Percentiles rank a stretch among this genome's conserved stretches.
Conservation (phyloP, 2,888 invertebrate genomes). For the Acanthosoma haemorrhoidale region DNA sequence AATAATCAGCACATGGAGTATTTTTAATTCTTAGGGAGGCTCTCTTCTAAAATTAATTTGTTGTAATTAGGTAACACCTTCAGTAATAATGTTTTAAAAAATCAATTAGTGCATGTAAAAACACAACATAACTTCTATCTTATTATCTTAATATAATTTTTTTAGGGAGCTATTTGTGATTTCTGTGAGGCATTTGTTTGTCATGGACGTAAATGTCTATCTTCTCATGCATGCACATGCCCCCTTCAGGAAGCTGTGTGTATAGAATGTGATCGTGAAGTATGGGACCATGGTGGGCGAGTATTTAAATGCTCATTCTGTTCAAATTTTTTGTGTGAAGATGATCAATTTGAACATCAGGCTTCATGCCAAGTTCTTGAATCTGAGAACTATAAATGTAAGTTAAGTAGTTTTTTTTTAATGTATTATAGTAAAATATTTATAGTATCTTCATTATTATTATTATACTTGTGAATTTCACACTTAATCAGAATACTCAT, state of each 20-base stretch:
- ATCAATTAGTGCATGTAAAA: too few relatives aligned
- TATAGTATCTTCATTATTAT: neutral
- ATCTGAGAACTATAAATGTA: constrained; percentile 91
- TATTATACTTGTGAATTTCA: too few relatives aligned
- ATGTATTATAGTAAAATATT: neutral
- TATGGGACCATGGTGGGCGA: constrained; percentile 93
- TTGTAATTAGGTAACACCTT: too few relatives aligned
- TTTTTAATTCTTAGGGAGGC: too few relatives aligned
- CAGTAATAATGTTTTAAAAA: too few relatives aligned
- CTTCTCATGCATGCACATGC: constrained; percentile 84
- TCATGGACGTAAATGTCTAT: constrained; percentile 87
- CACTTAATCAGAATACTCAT: too few relatives aligned
- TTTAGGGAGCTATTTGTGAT: constrained; percentile 91
- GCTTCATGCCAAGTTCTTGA: constrained; percentile 93
- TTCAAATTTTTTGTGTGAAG: constrained; percentile 81
- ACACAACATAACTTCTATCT: too few relatives aligned
- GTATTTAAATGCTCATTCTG: constrained; percentile 91
- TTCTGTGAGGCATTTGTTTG: constrained; percentile 97
- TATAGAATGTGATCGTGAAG: constrained; percentile 84
- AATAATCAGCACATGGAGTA: too few relatives aligned
- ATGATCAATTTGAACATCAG: constrained; percentile 96
- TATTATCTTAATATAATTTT: too few relatives aligned
- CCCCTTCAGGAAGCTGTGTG: constrained; percentile 84
- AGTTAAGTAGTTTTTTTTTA: constrained; percentile 42
- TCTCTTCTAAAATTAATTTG: too few relatives aligned